A percentile compares a stretch with the other conserved stretches of the same genome.
These are phyloP conservation scores for Coenonympha arcania DNA, from an alignment of 2,888 invertebrate genomes.

Conservation along the genomic window DNA sequence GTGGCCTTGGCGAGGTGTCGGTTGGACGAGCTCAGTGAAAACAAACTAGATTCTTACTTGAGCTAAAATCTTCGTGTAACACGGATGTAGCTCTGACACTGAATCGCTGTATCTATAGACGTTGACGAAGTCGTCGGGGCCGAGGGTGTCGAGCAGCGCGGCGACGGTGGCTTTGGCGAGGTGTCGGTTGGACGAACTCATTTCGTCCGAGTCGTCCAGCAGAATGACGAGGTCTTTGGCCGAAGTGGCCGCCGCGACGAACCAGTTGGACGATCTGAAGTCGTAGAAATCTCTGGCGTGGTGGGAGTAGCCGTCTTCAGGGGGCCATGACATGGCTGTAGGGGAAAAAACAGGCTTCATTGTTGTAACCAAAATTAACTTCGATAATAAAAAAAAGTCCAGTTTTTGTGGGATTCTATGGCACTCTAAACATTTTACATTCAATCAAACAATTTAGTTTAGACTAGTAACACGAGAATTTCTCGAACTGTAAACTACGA, in stretches of 20 bases:
- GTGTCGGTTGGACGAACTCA: constrained; percentile 86
- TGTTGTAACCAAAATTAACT: too few relatives aligned
- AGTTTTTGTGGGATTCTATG: too few relatives aligned
- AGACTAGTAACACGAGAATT: too few relatives aligned
- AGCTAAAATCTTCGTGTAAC: constrained; percentile 91
- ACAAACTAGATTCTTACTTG: constrained; percentile 73
- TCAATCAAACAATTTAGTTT: too few relatives aligned
- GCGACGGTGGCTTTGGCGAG: constrained; percentile 91
- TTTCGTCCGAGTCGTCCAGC: constrained; percentile 91
- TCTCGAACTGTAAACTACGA: too few relatives aligned
- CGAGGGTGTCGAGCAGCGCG: constrained; percentile 93
- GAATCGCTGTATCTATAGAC: constrained; percentile 91
- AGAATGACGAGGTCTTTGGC: constrained; percentile 97
- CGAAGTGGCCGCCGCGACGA: constrained; percentile 96
- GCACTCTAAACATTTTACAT: too few relatives aligned
- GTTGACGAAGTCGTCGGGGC: constrained; percentile 98
- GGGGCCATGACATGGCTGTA: constrained; percentile 85
- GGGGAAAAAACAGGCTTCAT: constrained; percentile 11
- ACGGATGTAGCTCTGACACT: constrained; percentile 88
- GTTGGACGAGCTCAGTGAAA: constrained; percentile 85
- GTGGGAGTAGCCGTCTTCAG: constrained; percentile 83
- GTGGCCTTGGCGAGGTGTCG: constrained; percentile 91
- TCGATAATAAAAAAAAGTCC: too few relatives aligned
- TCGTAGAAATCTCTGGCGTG: constrained; percentile 92
- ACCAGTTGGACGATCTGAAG: constrained; percentile 95